These are phyloP conservation scores for Sinotaia quadrata DNA, from an alignment of 2,888 invertebrate genomes.

Conservation along the genomic window DNA sequence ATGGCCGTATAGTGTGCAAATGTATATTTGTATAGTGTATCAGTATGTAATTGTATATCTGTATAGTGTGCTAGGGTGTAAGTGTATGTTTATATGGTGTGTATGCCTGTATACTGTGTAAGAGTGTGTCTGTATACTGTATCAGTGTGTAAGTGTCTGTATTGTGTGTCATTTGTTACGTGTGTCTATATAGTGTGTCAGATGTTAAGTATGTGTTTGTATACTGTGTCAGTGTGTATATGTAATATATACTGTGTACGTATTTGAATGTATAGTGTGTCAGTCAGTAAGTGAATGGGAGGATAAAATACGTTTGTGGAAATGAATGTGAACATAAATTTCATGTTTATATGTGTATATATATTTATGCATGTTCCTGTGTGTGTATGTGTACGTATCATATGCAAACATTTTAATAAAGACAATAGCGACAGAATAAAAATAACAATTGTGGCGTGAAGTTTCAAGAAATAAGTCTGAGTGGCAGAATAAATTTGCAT, in stretches of 20 bases:
- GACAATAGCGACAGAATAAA: too few species aligned
- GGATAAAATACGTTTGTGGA: neutral
- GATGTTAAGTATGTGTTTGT: too few species aligned
- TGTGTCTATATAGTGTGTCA: too few species aligned
- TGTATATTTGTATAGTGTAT: neutral
- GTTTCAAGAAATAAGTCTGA: too few species aligned
- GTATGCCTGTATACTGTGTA: neutral
- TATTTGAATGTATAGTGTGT: neutral
- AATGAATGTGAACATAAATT: neutral
- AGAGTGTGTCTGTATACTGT: neutral
- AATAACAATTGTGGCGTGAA: too few species aligned
- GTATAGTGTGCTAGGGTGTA: neutral
- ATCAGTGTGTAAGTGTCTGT: too few species aligned
- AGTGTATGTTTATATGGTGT: neutral
- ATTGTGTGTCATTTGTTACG: too few species aligned
- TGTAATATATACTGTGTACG: conserved; percentile 9
- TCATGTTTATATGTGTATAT: neutral
- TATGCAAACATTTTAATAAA: too few species aligned
- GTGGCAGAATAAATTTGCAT: too few species aligned
- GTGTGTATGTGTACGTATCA: neutral
- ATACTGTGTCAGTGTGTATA: conserved; percentile 17
- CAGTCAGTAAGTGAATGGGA: neutral
- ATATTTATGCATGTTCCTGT: neutral
- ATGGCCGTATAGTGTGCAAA: neutral
- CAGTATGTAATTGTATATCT: neutral